phyloP scores from a whole-genome alignment of 2,888 invertebrate species.

The Adelognathus sp. region DNA sequence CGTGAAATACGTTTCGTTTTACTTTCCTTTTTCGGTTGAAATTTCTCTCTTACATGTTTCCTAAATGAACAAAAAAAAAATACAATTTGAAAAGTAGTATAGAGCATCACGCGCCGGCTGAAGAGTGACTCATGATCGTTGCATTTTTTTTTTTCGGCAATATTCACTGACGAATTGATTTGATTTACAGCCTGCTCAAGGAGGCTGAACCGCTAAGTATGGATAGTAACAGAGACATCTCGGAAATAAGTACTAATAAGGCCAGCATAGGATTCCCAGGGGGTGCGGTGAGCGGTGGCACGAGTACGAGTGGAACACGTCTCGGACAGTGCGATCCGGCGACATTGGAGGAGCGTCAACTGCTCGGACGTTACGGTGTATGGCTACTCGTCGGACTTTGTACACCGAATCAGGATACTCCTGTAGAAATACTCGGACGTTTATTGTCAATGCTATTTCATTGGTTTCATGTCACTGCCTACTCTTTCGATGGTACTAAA shows the following conservation, averaged over 20 bases:
- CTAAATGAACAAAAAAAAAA: not conserved
- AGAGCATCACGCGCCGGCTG: not conserved
- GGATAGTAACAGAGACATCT: conserved; percentile 84
- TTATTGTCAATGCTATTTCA: conserved; percentile 98
- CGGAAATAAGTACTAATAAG: conserved; percentile 79
- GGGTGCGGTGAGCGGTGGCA: conserved; percentile 74
- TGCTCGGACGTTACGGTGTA: conserved; percentile 96
- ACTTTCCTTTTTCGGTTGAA: too few species aligned
- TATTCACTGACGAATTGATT: conserved; percentile 57
- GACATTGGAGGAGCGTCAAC: conserved; percentile 91
- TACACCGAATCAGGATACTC: conserved; percentile 89
- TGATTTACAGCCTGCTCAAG: conserved; percentile 86
- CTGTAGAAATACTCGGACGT: conserved; percentile 92
- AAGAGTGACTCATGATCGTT: conserved; percentile 40
- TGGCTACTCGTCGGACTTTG: conserved; percentile 98
- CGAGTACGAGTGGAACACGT: conserved; percentile 79
- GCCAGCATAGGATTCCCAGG: conserved; percentile 79
- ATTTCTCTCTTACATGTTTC: not conserved
- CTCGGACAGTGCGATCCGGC: conserved; percentile 76
- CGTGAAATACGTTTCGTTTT: not conserved
- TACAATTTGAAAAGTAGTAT: not conserved
- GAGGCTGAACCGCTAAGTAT: conserved; percentile 93
- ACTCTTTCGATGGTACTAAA: conserved; percentile 93
- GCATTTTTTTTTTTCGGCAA: not conserved
- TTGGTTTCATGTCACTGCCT: conserved; percentile 99